Conservation (phyloP, 1,140 invertebrate genomes). For the Anoplolepis gracilipes region DNA sequence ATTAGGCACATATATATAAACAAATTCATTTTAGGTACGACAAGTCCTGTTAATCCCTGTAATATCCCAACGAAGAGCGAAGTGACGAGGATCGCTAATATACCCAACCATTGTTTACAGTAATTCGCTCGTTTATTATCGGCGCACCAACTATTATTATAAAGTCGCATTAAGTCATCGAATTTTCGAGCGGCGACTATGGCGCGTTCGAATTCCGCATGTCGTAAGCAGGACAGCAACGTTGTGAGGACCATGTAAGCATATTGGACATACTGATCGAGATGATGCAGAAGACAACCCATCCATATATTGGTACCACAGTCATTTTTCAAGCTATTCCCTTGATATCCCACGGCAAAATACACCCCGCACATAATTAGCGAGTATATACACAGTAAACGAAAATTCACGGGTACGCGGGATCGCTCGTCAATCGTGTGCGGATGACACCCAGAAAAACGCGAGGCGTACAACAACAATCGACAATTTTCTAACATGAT, state of each 20-base stretch:
- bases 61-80: not conserved
- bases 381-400: not conserved
- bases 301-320: not conserved
- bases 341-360: not conserved
- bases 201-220: not conserved
- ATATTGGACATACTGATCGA: not conserved
- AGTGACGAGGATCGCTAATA: not conserved
- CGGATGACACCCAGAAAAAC: slow-evolving; percentile 22
- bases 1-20: not conserved
- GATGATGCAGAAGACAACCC: not conserved
- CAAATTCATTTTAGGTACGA: not conserved
- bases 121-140: not conserved
- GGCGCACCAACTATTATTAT: too few relatives aligned
- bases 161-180: not conserved
- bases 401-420: not conserved
- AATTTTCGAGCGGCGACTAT: not conserved
- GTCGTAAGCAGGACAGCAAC: not conserved
- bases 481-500: slow-evolving; percentile 20
- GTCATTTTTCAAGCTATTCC: too few relatives aligned
- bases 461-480: slow-evolving; percentile 34
- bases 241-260: not conserved
- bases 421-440: slow-evolving; percentile 14
- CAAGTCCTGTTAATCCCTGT: too few relatives aligned
- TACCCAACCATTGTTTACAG: not conserved
- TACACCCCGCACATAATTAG: not conserved